Conservation (phyloP, 2,113 vertebrate genomes). For the Phyllostomus discolor region DNA sequence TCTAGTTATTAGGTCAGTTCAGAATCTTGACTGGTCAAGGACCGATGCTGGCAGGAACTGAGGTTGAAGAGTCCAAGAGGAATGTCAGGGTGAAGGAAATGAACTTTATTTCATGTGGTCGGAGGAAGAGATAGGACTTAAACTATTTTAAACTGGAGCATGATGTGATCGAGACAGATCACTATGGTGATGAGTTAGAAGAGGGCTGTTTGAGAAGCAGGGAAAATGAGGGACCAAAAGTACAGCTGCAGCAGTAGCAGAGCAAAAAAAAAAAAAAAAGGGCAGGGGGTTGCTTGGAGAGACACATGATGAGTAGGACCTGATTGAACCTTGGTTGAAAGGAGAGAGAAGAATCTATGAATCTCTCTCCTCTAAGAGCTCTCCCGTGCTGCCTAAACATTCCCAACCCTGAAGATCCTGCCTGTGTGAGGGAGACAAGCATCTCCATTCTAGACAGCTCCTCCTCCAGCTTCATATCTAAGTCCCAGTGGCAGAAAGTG, state of each 20-base stretch:
- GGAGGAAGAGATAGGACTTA: constrained; percentile 8
- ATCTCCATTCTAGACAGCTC: not conserved
- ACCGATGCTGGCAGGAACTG: not conserved
- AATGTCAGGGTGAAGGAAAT: not conserved
- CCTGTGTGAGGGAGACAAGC: accelerated
- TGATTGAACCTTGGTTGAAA: not conserved
- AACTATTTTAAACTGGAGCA: constrained; percentile 57
- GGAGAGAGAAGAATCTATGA: not conserved
- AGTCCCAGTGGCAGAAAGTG: not conserved
- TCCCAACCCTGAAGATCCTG: not conserved
- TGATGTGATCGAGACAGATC: constrained; percentile 48
- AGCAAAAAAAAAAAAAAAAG: not conserved
- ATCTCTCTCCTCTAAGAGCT: not conserved
- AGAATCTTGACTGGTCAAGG: not conserved
- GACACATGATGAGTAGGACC: not conserved
- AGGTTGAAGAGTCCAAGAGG: not conserved
- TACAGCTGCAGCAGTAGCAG: not conserved
- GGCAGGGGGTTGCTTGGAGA: not conserved
- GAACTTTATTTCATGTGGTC: not conserved
- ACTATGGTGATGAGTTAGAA: constrained; percentile 57
- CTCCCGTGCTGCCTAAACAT: not conserved
- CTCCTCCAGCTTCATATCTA: not conserved
- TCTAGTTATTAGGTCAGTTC: not conserved
- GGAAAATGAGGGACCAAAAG: not conserved
- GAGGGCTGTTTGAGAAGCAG: constrained; percentile 26